Conservation (phyloP, 1,140 invertebrate species). For the Lerema accius region DNA sequence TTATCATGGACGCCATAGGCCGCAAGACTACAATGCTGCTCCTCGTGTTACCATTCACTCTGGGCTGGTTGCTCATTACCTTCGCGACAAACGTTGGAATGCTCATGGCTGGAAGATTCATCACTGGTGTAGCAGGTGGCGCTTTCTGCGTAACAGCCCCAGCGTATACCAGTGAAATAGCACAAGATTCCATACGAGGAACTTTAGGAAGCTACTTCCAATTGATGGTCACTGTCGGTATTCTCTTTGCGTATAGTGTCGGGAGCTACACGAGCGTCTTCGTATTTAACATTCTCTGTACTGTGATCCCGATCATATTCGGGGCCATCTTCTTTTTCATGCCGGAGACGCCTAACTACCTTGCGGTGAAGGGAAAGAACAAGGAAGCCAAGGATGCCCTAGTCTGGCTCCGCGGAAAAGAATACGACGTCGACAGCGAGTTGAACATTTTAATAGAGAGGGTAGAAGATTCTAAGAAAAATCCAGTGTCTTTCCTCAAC, state of each 20-base stretch:
- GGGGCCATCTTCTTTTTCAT: slow-evolving; percentile 88
- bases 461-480: slow-evolving; percentile 82
- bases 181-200: slow-evolving; percentile 90
- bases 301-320: slow-evolving; percentile 85
- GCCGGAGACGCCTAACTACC: slow-evolving; percentile 89
- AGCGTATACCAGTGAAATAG: slow-evolving; percentile 92
- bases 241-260: too few relatives aligned
- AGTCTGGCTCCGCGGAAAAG: slow-evolving; percentile 85
- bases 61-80: slow-evolving; percentile 91
- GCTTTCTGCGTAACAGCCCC: slow-evolving; percentile 90
- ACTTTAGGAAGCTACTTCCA: slow-evolving; percentile 91
- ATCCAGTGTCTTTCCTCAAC: slow-evolving; percentile 80
- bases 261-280: too few relatives aligned
- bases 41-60: slow-evolving; percentile 87
- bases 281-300: too few relatives aligned
- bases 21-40: slow-evolving; percentile 89
- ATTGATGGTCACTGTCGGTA: slow-evolving; percentile 89
- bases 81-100: slow-evolving; percentile 86
- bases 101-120: slow-evolving; percentile 88
- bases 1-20: slow-evolving; percentile 89
- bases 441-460: slow-evolving; percentile 84
- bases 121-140: slow-evolving; percentile 89
- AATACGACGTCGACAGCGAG: slow-evolving; percentile 86
- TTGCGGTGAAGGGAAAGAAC: slow-evolving; percentile 84
- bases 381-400: slow-evolving; percentile 86